These are phyloP conservation scores for Dimorphilus gyrociliatus DNA, from an alignment of 2,888 invertebrate genomes.

Conservation along the genomic window DNA sequence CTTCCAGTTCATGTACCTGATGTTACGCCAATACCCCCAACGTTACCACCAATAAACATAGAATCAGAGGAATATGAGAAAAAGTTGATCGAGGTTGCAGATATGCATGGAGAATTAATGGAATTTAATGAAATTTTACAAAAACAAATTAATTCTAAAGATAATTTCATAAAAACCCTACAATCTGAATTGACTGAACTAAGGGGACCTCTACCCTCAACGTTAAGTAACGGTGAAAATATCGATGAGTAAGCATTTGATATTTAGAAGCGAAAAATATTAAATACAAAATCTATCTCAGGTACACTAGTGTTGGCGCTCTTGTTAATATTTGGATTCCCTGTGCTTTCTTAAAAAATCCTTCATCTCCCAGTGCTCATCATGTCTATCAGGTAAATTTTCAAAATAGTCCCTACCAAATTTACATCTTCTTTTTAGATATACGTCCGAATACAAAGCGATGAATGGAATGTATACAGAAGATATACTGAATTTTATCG, in stretches of 20 bases:
- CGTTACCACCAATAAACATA: conserved; percentile 33
- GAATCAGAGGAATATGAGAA: conserved; percentile 62
- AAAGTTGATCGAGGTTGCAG: conserved; percentile 75
- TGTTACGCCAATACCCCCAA: conserved; percentile 22
- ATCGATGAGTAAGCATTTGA: background rate
- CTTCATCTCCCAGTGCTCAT: conserved; percentile 53
- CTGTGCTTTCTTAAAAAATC: conserved; percentile 60
- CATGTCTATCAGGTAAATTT: conserved; percentile 73
- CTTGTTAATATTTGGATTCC: conserved; percentile 71
- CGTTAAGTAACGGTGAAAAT: background rate
- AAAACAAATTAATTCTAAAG: conserved; percentile 49
- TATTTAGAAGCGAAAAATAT: too few relatives aligned
- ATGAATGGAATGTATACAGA: conserved; percentile 89
- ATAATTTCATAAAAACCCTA: conserved; percentile 45
- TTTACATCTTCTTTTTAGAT: conserved; percentile 43
- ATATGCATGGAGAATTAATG: conserved; percentile 85
- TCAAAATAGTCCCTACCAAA: background rate
- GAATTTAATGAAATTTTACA: conserved; percentile 73
- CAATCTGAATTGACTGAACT: conserved; percentile 50
- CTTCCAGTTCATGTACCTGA: too few relatives aligned
- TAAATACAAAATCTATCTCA: too few relatives aligned
- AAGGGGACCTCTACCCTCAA: conserved; percentile 47
- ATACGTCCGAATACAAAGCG: conserved; percentile 61
- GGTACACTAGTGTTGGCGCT: conserved; percentile 15
- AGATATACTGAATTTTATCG: conserved; percentile 81